Conservation (phyloP, 2,888 invertebrate genomes). For the Patella ulyssiponensis region DNA sequence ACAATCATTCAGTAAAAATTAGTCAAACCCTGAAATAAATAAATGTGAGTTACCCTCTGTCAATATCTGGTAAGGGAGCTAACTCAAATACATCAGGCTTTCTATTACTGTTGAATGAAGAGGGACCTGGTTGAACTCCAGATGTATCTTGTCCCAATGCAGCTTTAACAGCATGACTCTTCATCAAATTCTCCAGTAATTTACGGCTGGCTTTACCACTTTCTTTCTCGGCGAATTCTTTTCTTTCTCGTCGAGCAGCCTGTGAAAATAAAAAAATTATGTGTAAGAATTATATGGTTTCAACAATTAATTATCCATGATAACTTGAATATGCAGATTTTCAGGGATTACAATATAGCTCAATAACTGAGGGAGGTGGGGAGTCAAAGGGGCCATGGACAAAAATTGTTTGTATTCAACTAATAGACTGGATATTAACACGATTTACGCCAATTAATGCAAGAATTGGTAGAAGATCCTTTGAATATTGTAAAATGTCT, state of each 20-base stretch:
- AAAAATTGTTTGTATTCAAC: too few relatives aligned
- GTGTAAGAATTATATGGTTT: constrained; percentile 19
- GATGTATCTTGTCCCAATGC: constrained; percentile 47
- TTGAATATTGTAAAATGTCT: too few relatives aligned
- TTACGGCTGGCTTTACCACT: constrained; percentile 83
- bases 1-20: too few relatives aligned
- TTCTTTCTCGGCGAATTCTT: constrained; percentile 81
- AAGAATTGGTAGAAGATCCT: too few relatives aligned
- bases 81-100: constrained; percentile 71
- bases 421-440: too few relatives aligned
- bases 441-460: too few relatives aligned
- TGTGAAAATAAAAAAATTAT: constrained; percentile 63
- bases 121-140: constrained; percentile 27
- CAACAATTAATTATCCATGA: neutral
- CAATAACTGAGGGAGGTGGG: too few relatives aligned
- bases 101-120: constrained; percentile 37
- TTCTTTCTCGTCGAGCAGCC: constrained; percentile 81
- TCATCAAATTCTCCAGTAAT: constrained; percentile 81
- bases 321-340: neutral
- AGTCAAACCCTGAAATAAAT: too few relatives aligned
- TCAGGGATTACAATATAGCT: neutral
- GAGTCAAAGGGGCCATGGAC: too few relatives aligned
- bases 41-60: constrained; percentile 31
- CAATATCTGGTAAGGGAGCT: constrained; percentile 66
- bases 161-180: constrained; percentile 81